Conservation (phyloP, 1,140 invertebrate species). For the Macrotrachela quadricornifera region DNA sequence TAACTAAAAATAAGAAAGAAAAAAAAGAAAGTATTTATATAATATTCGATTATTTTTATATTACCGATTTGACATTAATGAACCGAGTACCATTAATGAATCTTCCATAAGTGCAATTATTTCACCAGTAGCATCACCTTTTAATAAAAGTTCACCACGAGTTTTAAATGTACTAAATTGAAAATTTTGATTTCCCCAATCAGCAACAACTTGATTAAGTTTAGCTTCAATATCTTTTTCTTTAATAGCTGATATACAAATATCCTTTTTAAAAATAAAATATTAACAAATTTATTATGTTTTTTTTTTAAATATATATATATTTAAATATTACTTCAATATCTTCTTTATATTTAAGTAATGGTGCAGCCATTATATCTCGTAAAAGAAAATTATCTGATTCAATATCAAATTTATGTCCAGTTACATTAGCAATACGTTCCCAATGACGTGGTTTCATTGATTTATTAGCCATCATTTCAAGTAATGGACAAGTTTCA, state of each 20-base stretch:
- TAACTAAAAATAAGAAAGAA: conserved; percentile 11
- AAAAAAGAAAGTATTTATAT: no score
- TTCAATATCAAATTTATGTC: conserved; percentile 70
- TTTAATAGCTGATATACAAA: conserved; percentile 92
- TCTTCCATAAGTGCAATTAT: conserved; percentile 82
- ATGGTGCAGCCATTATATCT: conserved; percentile 75
- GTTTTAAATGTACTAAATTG: conserved; percentile 87
- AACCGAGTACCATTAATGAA: conserved; percentile 78
- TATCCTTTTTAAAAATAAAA: conserved; percentile 40
- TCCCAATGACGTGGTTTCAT: conserved; percentile 93
- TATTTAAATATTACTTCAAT: conserved; percentile 63
- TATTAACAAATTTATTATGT: no score
- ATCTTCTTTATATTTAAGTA: conserved; percentile 77
- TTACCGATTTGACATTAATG: conserved; percentile 60
- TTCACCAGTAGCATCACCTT: conserved; percentile 75
- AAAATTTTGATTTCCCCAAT: conserved; percentile 76
- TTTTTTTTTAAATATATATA: background rate
- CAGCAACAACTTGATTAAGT: conserved; percentile 71
- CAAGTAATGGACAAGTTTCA: conserved; percentile 79
- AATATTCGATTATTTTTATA: no score
- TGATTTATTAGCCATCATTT: conserved; percentile 88
- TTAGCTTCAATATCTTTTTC: conserved; percentile 94
- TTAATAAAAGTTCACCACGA: conserved; percentile 64
- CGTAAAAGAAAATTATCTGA: conserved; percentile 78
- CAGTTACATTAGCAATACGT: conserved; percentile 69